Evolutionary conservation across 2,113 vertebrate genomes (phyloP), one percentile per base, ranked within the genome.

Genomic region (Oenanthe melanoleuca): DNA sequence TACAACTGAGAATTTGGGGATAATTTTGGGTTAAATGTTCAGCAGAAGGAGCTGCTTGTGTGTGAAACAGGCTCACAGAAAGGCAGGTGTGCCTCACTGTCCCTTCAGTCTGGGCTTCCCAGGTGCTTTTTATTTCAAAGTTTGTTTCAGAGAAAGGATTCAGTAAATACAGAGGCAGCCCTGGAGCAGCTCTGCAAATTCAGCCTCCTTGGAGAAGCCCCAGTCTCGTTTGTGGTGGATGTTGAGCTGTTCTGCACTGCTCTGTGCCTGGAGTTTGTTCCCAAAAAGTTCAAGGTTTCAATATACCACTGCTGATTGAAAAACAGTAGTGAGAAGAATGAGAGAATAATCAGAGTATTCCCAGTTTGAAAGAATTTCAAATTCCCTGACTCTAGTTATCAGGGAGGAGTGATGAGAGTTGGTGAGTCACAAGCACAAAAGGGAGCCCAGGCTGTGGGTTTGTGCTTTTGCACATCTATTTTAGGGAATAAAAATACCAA

Each of bases 221-320:
- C 5, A 2, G 28, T 31, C 2, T 45, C 21, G 4, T 69, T 49
- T 75, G 50, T 11, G 19, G 1, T 38, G 56, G 34, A 2, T 64
- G 14, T 40, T 78, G 3, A 20, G 21, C 33, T 71, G 14, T 7
- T 45, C 11, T 34, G 2, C 15, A 2, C 49, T 18, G 4, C 57
- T 55, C 49, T 12, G 2, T 17, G 16, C 45, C 67, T 61, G 73
- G 34, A 61, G 50, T 9, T 50, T 20, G 24, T 55, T 79, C n/a
- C 57, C 34, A 12, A 12, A 52, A 80, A 47, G 11, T 34, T 55
- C 21, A 5, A 7, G 2, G 12, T 52, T 83, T 67, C 17, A 29
- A 2, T 45, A 2, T 16, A 2, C 25, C 26, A 0, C 8, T 66
- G 13, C 3, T 45, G 59, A 50, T 3, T 66, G 38, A 59, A 63